Evolutionary conservation across 2,888 invertebrate species (phyloP).

Genomic region (Drosophila stalkeri): DNA sequence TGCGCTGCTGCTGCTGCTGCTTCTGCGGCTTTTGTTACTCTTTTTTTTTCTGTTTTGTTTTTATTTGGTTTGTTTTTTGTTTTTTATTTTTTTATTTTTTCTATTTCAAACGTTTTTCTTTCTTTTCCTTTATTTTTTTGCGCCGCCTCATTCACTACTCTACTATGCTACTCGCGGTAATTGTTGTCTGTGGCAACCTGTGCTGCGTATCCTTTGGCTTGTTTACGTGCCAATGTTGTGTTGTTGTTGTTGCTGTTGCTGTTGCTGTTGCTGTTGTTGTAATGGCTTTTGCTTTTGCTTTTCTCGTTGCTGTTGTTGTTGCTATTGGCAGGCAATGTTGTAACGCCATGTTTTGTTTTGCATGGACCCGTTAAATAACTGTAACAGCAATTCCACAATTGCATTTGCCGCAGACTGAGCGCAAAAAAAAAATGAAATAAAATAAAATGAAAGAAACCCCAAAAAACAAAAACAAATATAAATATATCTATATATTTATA

Average conservation of each 20-base stretch:
- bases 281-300: constrained; percentile 11
- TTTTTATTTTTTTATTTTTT: constrained; percentile 5
- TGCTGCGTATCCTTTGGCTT: constrained; percentile 47
- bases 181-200: constrained; percentile 43
- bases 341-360: constrained; percentile 58
- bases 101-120: constrained; percentile 7
- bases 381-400: constrained; percentile 23
- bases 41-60: neutral
- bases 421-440: neutral
- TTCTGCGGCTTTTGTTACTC: constrained; percentile 1
- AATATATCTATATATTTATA: neutral
- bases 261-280: constrained; percentile 20
- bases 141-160: constrained; percentile 39
- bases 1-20: constrained; percentile 21
- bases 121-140: constrained; percentile 7
- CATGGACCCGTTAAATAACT: constrained; percentile 46
- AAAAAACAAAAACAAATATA: neutral
- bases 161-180: constrained; percentile 35
- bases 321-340: constrained; percentile 34
- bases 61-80: neutral
- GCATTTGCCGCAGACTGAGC: constrained; percentile 21
- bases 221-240: constrained; percentile 34
- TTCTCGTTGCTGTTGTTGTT: constrained; percentile 15
- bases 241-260: constrained; percentile 15
- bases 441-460: neutral